phyloP scores from a whole-genome alignment of 2,113 vertebrate species.

The Spilogale gracilis region DNA sequence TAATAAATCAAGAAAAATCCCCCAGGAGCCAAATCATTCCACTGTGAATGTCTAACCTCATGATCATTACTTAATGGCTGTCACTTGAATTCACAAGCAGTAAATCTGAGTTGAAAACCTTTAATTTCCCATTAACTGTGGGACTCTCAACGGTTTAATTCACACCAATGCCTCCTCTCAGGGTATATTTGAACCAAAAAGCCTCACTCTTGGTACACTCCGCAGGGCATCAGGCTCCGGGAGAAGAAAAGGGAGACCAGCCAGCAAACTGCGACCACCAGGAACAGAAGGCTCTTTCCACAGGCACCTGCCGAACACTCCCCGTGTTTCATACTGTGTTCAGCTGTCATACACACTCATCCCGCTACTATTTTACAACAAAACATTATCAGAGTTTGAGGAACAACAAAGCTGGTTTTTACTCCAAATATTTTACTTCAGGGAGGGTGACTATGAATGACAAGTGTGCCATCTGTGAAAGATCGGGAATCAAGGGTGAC shows the following conservation, averaged over 20 bases:
- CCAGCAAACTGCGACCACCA: neutral
- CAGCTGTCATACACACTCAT: neutral
- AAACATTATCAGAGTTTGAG: conserved; percentile 30
- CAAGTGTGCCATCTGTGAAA: neutral
- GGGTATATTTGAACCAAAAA: neutral
- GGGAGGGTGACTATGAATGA: neutral
- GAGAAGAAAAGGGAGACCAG: neutral
- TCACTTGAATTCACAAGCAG: conserved; percentile 53
- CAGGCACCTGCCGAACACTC: neutral
- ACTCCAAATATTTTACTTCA: conserved; percentile 62
- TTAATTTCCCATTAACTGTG: conserved; percentile 47
- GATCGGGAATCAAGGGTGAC: neutral
- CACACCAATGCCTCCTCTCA: neutral
- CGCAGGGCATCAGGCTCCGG: neutral
- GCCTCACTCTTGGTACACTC: neutral
- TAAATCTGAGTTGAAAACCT: neutral
- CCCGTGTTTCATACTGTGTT: neutral
- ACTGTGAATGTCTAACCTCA: neutral
- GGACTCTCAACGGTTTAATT: neutral
- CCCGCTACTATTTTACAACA: conserved; percentile 19
- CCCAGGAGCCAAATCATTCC: neutral
- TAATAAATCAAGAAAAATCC: conserved; percentile 37
- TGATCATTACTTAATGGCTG: conserved; percentile 4
- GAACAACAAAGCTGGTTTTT: conserved; percentile 30
- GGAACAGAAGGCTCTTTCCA: neutral